Evolutionary conservation across 2,113 vertebrate genomes (phyloP).

Genomic region (Megalops atlanticus): DNA sequence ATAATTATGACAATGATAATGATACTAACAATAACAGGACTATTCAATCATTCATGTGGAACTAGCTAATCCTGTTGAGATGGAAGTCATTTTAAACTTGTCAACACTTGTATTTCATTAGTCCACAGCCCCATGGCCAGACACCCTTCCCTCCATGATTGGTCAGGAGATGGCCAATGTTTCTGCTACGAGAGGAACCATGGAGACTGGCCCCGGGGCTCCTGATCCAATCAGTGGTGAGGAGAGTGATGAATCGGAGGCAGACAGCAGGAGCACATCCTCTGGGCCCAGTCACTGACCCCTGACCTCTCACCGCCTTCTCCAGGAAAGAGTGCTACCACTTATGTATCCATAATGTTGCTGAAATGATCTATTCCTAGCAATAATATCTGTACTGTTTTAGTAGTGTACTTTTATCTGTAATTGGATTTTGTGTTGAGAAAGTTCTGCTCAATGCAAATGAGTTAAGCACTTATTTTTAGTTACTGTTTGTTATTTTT

Average conservation of each 20-base stretch:
- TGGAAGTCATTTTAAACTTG: background rate
- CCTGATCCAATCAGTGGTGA: conserved; percentile 50
- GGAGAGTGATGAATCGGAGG: conserved; percentile 61
- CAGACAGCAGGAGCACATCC: conserved; percentile 62
- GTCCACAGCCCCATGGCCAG: background rate
- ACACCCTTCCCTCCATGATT: background rate
- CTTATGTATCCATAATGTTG: background rate
- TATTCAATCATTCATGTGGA: background rate
- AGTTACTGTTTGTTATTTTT: background rate
- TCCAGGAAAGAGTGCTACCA: background rate
- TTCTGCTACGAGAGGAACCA: conserved; percentile 9
- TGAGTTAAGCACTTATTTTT: background rate
- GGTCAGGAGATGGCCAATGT: background rate
- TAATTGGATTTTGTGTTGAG: background rate
- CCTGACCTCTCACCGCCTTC: background rate
- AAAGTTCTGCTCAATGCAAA: background rate
- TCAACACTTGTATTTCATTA: background rate
- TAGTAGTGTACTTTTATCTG: background rate
- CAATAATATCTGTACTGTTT: conserved; percentile 3
- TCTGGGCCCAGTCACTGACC: conserved; percentile 55
- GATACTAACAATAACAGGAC: no score
- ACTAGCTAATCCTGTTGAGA: background rate
- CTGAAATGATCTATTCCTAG: conserved; percentile 6
- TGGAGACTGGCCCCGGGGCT: conserved; percentile 35
- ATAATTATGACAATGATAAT: no score